These are phyloP conservation scores for Cotesia congregata DNA, from an alignment of 2,888 invertebrate species.

Conservation along the genomic window DNA sequence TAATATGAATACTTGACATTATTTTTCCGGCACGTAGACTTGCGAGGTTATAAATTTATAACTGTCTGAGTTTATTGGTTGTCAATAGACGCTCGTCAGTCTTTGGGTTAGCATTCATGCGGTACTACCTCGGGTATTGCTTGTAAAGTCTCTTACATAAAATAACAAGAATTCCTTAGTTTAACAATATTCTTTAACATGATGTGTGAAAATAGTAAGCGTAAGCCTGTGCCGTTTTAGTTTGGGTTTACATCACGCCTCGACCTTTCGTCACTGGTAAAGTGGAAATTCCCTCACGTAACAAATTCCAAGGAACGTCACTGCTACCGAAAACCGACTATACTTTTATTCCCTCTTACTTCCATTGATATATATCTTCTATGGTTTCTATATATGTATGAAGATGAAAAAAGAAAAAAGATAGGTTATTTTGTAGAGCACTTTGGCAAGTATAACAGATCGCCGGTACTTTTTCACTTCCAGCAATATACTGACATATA, in stretches of 20 bases:
- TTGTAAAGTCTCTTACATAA: neutral
- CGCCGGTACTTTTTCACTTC: conserved; percentile 38
- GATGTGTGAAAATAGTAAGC: neutral
- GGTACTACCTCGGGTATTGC: neutral
- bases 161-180: conserved; percentile 1
- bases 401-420: conserved; percentile 1
- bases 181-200: conserved; percentile 1
- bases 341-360: conserved; percentile 15
- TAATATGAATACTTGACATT: neutral
- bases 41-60: neutral
- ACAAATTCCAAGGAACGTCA: conserved; percentile 33
- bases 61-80: neutral
- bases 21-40: neutral
- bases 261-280: conserved; percentile 11
- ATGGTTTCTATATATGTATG: neutral
- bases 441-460: conserved; percentile 41
- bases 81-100: neutral
- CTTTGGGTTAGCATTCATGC: neutral
- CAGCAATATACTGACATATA: conserved; percentile 33
- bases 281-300: conserved; percentile 37
- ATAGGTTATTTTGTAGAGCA: conserved; percentile 40
- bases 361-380: conserved; percentile 12
- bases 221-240: neutral
- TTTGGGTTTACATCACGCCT: conserved; percentile 21
- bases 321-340: neutral